A percentile compares a stretch with the other conserved stretches of the same genome.
phyloP scores from a whole-genome alignment of 2,797 vertebrate genomes.

The Crocidura indochinensis region DNA sequence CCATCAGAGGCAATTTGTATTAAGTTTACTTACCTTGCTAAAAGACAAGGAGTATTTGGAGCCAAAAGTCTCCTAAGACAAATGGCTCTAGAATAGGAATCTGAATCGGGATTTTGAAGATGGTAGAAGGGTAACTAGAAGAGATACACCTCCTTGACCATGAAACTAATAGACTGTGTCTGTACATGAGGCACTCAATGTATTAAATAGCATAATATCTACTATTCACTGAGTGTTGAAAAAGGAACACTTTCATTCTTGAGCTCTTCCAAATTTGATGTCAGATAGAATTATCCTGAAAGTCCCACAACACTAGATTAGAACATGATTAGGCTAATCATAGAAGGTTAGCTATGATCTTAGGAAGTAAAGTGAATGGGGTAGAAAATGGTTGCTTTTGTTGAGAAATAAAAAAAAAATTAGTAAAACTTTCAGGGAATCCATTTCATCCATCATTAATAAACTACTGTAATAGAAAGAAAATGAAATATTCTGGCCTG shows the following conservation, averaged over 20 bases:
- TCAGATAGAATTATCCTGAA: conserved; percentile 4
- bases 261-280: conserved; percentile 48
- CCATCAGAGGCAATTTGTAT: neutral
- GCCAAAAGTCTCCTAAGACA: conserved; percentile 9
- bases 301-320: conserved; percentile 31
- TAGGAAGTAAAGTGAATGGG: neutral
- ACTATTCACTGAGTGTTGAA: conserved; percentile 34
- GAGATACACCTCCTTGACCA: neutral
- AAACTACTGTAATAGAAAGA: conserved; percentile 24
- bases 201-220: neutral
- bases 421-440: conserved; percentile 63
- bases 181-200: neutral
- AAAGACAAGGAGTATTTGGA: conserved; percentile 43
- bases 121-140: neutral
- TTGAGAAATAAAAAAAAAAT: conserved; percentile 49
- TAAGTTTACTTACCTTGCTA: conserved; percentile 46
- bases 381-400: neutral
- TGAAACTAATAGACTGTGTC: neutral
- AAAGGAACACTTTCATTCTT: conserved; percentile 43
- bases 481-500: conserved; percentile 21
- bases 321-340: neutral
- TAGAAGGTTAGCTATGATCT: neutral
- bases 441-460: conserved; percentile 25
- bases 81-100: neutral
- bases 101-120: conserved; percentile 15